phyloP scores from a whole-genome alignment of 2,888 invertebrate species.

The Metacarcinus magister region DNA sequence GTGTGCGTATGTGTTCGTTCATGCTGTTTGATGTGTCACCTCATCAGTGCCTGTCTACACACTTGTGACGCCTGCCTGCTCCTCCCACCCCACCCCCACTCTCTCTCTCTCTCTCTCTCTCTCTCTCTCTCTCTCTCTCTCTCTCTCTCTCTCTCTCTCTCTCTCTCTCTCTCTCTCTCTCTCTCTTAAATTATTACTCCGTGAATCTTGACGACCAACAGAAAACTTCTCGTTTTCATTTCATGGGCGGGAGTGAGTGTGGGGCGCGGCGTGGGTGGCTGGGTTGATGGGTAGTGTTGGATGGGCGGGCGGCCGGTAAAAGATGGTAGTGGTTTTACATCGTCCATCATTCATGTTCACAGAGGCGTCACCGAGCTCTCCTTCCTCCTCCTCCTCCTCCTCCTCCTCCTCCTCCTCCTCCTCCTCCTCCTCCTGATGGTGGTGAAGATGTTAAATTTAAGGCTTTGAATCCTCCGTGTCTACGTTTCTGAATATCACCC shows the following conservation, averaged over 20 bases:
- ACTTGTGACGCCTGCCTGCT: neutral
- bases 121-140: conserved; percentile 63
- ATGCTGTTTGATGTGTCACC: conserved; percentile 26
- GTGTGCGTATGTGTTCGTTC: no score
- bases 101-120: conserved; percentile 56
- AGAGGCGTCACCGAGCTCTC: neutral
- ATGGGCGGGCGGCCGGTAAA: neutral
- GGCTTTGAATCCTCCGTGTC: neutral
- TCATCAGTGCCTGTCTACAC: neutral
- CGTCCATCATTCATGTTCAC: conserved; percentile 15
- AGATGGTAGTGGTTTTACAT: neutral
- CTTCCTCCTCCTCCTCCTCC: conserved; percentile 18
- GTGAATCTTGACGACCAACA: neutral
- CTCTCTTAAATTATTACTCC: conserved; percentile 15
- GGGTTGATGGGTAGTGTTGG: neutral
- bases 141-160: conserved; percentile 53
- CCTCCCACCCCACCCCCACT: neutral
- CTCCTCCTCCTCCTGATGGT: conserved; percentile 35
- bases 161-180: conserved; percentile 60
- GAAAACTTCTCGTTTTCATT: neutral
- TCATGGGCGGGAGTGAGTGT: neutral
- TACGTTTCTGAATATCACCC: neutral
- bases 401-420: conserved; percentile 55
- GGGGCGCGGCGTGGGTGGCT: neutral
- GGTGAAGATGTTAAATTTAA: conserved; percentile 8